Evolutionary conservation across 1,140 invertebrate genomes (phyloP), one percentile per base, ranked within the genome.

Genomic region (Drosophila equinoxialis): DNA sequence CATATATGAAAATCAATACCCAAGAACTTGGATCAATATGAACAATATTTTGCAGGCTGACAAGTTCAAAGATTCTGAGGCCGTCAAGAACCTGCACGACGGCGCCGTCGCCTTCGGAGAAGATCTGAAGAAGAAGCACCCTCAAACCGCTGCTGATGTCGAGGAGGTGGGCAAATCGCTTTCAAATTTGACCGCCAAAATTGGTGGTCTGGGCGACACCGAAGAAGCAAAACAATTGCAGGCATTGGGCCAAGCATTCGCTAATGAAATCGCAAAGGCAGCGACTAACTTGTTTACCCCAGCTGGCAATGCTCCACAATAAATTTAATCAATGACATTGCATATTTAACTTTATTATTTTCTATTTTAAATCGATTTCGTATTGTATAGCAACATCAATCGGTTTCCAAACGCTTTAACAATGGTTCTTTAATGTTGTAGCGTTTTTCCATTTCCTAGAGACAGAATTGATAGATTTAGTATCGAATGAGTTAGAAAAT

Each of bases 351-450:
- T 51, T 51, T 1, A 51, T 51, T 23, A 10, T 23, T 51, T 30
- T 6, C 30, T 51, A 23, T 51, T 3, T 51, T 39, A 39, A 39
- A 39, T 39, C 37, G 37, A 39, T 39, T 13, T 37, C 35, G 11
- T 39, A 13, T 51, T 51, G 0, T 30, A 30, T 6, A 6, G 5
- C 30, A 6, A 30, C 30, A 30, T 8, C 66, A 42, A 57, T 67
- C 55, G 14, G 17, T 13, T 51, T 73, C 54, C 17, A 58, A n/a
- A 51, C 62, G 74, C 33, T 73, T 87, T 3, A 86, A 10, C 58
- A 87, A 48, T 10, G 82, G 82, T 26, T 86, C 72, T 14, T 20
- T 60, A 10, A 86, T 66, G 0, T 77, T 62, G 59, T 86, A 86
- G 5, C 71, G 17, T 11, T 71, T 62, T 1, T 13, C 54, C 70